Conservation (phyloP, 2,888 invertebrate genomes). For the Fragum fragum region DNA sequence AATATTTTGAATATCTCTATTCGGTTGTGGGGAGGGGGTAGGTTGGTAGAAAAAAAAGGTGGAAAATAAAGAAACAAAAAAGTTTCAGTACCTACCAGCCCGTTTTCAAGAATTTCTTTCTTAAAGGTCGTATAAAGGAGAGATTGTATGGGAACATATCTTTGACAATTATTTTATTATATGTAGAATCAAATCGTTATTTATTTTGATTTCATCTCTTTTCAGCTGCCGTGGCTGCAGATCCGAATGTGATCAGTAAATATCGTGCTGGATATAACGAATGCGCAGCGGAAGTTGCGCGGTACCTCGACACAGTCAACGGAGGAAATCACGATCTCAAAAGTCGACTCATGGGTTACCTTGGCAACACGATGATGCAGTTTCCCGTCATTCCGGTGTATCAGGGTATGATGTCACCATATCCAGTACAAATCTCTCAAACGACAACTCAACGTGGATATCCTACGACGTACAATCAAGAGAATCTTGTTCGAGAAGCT, state of each 20-base stretch:
- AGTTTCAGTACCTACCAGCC: too few species aligned
- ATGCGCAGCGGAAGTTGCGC: slow-evolving; percentile 74
- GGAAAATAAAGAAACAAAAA: too few species aligned
- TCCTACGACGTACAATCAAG: slow-evolving; percentile 16
- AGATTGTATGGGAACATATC: too few species aligned
- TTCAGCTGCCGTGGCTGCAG: slow-evolving; percentile 69
- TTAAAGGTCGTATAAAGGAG: too few species aligned
- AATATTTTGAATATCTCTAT: too few species aligned
- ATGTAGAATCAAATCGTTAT: too few species aligned
- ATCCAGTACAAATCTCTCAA: slow-evolving; percentile 52
- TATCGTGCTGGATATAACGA: slow-evolving; percentile 73
- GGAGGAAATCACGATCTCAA: slow-evolving; percentile 69
- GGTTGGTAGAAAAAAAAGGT: too few species aligned
- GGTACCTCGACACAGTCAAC: slow-evolving; percentile 73
- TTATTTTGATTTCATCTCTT: slow-evolving; percentile 1
- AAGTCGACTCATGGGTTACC: slow-evolving; percentile 70
- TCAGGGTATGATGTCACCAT: slow-evolving; percentile 55
- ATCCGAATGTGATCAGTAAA: slow-evolving; percentile 71
- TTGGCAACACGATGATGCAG: slow-evolving; percentile 67
- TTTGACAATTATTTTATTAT: too few species aligned
- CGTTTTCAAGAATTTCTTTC: too few species aligned
- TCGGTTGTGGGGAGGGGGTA: too few species aligned
- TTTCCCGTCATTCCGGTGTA: slow-evolving; percentile 69
- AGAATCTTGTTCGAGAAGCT: neutral
- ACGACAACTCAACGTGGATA: slow-evolving; percentile 45